Base-by-base conservation (phyloP, 2,113 vertebrate species). In the Stigmatopora argus region DNA sequence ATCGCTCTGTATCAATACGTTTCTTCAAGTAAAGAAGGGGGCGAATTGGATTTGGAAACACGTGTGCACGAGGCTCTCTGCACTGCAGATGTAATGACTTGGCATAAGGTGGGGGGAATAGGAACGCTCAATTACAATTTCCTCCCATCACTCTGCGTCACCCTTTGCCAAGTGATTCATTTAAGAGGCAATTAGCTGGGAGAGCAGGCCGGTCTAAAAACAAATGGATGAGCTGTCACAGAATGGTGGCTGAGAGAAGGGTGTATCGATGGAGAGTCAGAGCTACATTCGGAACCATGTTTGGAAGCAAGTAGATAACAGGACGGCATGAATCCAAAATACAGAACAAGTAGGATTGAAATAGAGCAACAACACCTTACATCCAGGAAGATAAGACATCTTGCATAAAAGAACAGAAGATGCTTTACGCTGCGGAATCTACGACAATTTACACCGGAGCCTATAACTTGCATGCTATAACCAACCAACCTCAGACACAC, bases 71-170 rank as follows among this genome's bases (percentile, higher is more conserved):
- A 75, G 74, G 69, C 76, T 81, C 77, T 75, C 80, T 81, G 82
- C 82, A 89, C 78, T 86, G 85, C 86, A 86, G 82, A 83, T 85
- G 79, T 81, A 88, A 88, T 88, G 86, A 80, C 85, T 77, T 81
- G 78, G 82, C 75, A 79, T 63, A 52, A 77, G 64, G 77, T 0
- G 35, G 63, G 64, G 57, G 8, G 19, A 70, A 63, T 67, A 68
- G 65, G 67, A 77, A 65, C 74, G 83, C 84, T 85, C 80, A 87
- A 87, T 88, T 88, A 88, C 84, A 87, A 87, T 89, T 85, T 86
- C 68, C 84, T 78, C 66, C 66, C 70, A 68, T 83, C 67, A 70
- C 65, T 81, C 60, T 44, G 64, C 71, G 72, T 79, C 77, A 62
- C 65, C 80, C 72, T 58, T 64, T 82, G 82, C 79, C 84, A 84